Conservation (phyloP, 2,113 vertebrate species). For the Tachuris rubrigastra region DNA sequence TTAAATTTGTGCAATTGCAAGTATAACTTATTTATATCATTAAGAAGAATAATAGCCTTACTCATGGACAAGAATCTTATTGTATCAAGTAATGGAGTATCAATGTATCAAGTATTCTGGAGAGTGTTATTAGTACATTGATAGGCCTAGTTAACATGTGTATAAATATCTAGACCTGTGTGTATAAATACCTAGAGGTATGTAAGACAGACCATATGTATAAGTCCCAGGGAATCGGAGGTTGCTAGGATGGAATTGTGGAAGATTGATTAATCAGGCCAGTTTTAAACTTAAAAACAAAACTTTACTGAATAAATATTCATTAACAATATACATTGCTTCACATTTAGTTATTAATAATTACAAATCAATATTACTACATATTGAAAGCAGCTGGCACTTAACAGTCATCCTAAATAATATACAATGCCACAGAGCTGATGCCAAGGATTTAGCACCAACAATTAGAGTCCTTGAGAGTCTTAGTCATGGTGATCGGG, state of each 20-base stretch:
- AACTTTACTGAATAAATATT: conserved; percentile 44
- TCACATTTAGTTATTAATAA: background rate
- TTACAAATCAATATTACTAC: background rate
- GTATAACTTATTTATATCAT: background rate
- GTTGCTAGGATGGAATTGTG: accelerated
- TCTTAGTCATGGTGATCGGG: background rate
- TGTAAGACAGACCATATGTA: background rate
- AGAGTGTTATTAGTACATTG: background rate
- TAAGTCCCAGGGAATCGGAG: background rate
- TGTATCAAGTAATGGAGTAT: background rate
- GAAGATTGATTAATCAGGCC: background rate
- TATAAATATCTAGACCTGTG: background rate
- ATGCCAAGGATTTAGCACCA: background rate
- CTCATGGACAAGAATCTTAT: background rate
- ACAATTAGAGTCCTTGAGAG: background rate
- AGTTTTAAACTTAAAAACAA: conserved; percentile 15
- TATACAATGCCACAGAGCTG: background rate
- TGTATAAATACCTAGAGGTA: background rate
- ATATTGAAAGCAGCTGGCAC: background rate
- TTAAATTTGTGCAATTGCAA: background rate
- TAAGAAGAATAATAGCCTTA: background rate
- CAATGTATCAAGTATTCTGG: too few relatives aligned
- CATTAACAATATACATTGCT: background rate
- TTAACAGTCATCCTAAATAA: background rate
- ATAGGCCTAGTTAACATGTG: background rate